Base-by-base conservation (phyloP, 2,888 invertebrate species). In the Congeria kusceri region DNA sequence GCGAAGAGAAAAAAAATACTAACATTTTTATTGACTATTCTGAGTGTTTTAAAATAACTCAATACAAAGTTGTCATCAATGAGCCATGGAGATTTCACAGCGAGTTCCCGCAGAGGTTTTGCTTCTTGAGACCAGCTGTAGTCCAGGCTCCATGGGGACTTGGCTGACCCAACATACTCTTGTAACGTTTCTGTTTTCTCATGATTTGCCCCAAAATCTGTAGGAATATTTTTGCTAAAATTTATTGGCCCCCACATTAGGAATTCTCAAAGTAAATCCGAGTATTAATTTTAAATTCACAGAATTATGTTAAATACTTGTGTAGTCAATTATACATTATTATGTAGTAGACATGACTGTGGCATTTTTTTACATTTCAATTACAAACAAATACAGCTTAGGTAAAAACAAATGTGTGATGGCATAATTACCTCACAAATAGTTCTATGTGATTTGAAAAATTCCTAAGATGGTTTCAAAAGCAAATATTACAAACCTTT, bases 91-190 rank as follows among this genome's bases (percentile, higher is more conserved):
- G 92, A 91, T 63, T 89, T 89, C n/a, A 93, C 92, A 39, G 93
- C 91, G 27, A 92, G 87, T 74, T 92, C 92, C 62, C 92, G 75
- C 62, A 93, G 81, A 27, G 86, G 71, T 49, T 87, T 87, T 5
- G 93, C 92, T 75, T 93, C 93, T 53, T 89, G 80, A 63, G 92
- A 92, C 93, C 93, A 93, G 81, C 91, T 92, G 83, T 92, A 92
- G 72, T 93, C 93, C 32, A 91, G 81, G 65, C 91, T 88, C 92
- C 92, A 93, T 9, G 92, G 93, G 1, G 93, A 93, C 29, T 80
- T 84, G 39, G 89, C 88, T 0, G 89, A 87, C 11, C 74, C 84
- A 3, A 92, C 88, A 83, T 90, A 87, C 67, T 93, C 92, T 67
- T 91, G 86, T 25, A 92, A 77, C 2, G 88, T 83, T 59, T 92